Conservation (phyloP, 2,113 vertebrate species). For the Ceratotherium simum region DNA sequence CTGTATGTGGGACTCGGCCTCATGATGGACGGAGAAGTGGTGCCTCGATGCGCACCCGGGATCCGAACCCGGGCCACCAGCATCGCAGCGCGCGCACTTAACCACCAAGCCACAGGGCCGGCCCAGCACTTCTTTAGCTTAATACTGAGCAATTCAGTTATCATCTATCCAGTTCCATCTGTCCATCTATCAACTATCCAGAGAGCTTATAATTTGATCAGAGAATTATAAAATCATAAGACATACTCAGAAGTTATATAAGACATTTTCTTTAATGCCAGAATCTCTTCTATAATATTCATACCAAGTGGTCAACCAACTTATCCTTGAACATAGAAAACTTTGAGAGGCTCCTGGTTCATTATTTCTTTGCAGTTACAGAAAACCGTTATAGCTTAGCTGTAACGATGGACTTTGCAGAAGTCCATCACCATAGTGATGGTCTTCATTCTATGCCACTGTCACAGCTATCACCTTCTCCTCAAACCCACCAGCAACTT, state of each 20-base stretch:
- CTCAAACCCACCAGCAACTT: background rate
- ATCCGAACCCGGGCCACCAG: too few relatives aligned
- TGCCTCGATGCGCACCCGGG: too few relatives aligned
- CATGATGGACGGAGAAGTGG: too few relatives aligned
- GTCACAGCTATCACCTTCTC: background rate
- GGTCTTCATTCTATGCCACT: background rate
- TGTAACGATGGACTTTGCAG: too few relatives aligned
- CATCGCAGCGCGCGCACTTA: too few relatives aligned
- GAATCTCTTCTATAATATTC: background rate
- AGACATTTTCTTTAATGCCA: background rate
- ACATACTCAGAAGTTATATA: background rate
- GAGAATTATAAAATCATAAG: conserved; percentile 1
- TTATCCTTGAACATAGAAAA: background rate
- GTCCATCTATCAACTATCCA: background rate
- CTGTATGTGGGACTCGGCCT: too few relatives aligned
- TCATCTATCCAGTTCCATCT: background rate
- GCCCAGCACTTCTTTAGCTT: background rate
- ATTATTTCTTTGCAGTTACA: background rate
- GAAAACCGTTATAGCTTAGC: background rate
- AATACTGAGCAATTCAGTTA: background rate
- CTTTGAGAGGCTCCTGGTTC: background rate
- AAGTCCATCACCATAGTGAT: background rate
- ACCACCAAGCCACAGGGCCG: too few relatives aligned
- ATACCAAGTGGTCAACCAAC: background rate
- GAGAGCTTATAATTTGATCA: background rate